Conservation (phyloP, 2,797 vertebrate genomes). For the Scolopax rusticola region DNA sequence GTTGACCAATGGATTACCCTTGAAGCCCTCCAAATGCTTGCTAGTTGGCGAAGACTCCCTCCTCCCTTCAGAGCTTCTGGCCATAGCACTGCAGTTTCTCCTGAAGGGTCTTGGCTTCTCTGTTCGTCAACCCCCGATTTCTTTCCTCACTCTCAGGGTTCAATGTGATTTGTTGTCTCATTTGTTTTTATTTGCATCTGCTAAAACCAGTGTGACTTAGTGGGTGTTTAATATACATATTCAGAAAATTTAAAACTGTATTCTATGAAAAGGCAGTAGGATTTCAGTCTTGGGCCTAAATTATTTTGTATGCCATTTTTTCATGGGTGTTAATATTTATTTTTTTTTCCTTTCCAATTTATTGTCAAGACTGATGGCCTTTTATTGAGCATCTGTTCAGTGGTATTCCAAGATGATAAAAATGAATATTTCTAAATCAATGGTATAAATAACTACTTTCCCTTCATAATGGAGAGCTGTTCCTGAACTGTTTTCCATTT, state of each 20-base stretch:
- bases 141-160: accelerated
- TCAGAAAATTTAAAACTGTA: background rate
- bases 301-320: background rate
- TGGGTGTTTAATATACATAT: background rate
- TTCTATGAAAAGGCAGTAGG: background rate
- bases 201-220: background rate
- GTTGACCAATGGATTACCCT: background rate
- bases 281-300: background rate
- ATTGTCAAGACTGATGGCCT: background rate
- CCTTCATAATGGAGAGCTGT: background rate
- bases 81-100: background rate
- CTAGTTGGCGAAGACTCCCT: background rate
- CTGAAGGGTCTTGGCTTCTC: background rate
- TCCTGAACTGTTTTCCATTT: background rate
- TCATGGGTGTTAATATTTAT: background rate
- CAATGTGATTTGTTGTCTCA: background rate
- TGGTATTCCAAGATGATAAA: background rate
- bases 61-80: background rate
- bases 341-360: background rate
- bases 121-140: background rate
- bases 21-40: background rate
- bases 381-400: background rate
- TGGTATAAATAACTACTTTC: background rate
- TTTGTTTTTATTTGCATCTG: background rate
- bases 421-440: background rate